Conservation (phyloP, 2,888 invertebrate genomes). For the Coecobrya sp. region DNA sequence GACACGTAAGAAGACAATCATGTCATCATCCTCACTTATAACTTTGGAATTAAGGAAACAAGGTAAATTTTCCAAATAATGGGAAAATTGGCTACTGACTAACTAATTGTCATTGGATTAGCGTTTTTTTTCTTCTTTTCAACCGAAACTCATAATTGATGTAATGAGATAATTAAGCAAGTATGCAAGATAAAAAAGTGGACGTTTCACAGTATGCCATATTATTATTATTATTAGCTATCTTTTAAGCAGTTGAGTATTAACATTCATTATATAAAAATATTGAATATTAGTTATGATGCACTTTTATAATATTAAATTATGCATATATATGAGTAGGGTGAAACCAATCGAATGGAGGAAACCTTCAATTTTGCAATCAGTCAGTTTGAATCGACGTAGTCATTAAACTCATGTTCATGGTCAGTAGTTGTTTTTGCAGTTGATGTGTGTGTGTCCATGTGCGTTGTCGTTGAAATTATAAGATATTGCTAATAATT, state of each 20-base stretch:
- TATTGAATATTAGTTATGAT: constrained; percentile 22
- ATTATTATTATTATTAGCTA: too few species aligned
- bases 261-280: background rate
- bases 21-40: background rate
- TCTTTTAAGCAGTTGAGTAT: too few species aligned
- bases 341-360: constrained; percentile 9
- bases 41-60: constrained; percentile 12
- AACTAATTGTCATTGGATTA: background rate
- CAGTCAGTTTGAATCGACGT: constrained; percentile 50
- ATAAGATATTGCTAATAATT: constrained; percentile 59
- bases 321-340: background rate
- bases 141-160: constrained; percentile 13
- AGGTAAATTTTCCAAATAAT: background rate
- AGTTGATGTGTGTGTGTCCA: constrained; percentile 33
- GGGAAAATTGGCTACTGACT: background rate
- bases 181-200: constrained; percentile 37
- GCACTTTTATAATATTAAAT: background rate
- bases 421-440: constrained; percentile 40
- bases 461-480: constrained; percentile 39
- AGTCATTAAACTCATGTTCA: constrained; percentile 50
- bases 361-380: constrained; percentile 46
- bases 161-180: constrained; percentile 61
- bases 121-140: background rate
- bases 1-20: background rate
- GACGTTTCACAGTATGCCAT: background rate